Evolutionary conservation across 1,140 invertebrate species (phyloP), one percentile per base, ranked within the genome.

Genomic region (Drosophila parvula): DNA sequence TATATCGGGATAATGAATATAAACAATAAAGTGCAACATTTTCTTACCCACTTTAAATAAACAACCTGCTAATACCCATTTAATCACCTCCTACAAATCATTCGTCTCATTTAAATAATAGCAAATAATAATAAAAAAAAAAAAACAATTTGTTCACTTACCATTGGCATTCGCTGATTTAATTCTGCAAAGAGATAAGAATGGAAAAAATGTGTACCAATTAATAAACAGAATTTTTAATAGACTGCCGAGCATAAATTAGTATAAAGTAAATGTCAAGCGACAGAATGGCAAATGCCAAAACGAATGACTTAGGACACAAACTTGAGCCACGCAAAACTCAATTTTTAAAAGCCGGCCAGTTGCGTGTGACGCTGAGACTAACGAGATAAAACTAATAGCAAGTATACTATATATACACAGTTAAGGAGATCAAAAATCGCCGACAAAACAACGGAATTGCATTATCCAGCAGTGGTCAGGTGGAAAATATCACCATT

Each of bases 81-180:
- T 69, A 67, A 67, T 67, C 32, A 22, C 62, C 38, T 10, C n/a
- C 38, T 11, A 57, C 34, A 71, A 57, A 67, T 64, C 63, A 67
- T 30, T 47, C 34, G 5, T 28, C 14, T 12, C 16, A 64, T 57
- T 74, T 45, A 36, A 76, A 75, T 76, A 53, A 59, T 16, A 38
- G 43, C 55, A 32, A 16, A n/a, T 30, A 77, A 34, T 41, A 27
- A n/a, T n/a, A 16, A 28, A 34, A 67, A 56, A 44, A 67, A 57
- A 44, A 45, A 51, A 55, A 27, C 51, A 38, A 69, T 56, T 67
- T 43, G 60, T 78, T 68, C 58, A 91, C 91, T 91, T 90, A 92
- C 91, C 91, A 79, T 92, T 92, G 62, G 85, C 86, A 88, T 92
- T 92, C 64, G 90, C 85, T 88, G 91, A 92, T 91, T 92, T 92